Evolutionary conservation across 2,797 vertebrate species (phyloP).

Genomic region (Sciaenops ocellatus): DNA sequence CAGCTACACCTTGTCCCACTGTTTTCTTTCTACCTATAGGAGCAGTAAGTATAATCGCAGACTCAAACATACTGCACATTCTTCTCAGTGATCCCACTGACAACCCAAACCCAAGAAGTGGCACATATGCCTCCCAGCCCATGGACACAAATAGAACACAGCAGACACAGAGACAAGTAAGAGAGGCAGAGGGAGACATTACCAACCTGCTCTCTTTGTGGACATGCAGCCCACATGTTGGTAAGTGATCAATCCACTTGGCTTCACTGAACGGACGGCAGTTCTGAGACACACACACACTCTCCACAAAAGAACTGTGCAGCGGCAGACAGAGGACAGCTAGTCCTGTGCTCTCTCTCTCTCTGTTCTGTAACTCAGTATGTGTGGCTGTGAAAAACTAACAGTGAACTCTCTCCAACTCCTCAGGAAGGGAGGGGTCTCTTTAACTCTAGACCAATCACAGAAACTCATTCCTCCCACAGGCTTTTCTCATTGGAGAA

Average conservation of each 20-base stretch:
- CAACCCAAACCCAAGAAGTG: slow-evolving; percentile 36
- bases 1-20: background rate
- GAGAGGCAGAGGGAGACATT: slow-evolving; percentile 39
- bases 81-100: slow-evolving; percentile 14
- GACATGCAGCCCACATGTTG: slow-evolving; percentile 75
- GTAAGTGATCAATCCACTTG: slow-evolving; percentile 37
- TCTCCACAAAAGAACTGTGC: background rate
- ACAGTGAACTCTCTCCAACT: slow-evolving; percentile 73
- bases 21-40: background rate
- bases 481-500: slow-evolving; percentile 58
- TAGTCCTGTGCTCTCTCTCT: slow-evolving; percentile 12
- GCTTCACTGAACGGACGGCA: slow-evolving; percentile 30
- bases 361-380: slow-evolving; percentile 38
- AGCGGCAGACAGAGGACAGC: slow-evolving; percentile 1
- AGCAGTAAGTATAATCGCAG: background rate
- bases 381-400: slow-evolving; percentile 54
- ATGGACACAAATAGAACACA: slow-evolving; percentile 69
- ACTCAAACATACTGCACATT: background rate
- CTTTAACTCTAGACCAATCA: slow-evolving; percentile 75
- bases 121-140: slow-evolving; percentile 17
- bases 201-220: slow-evolving; percentile 82
- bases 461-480: slow-evolving; percentile 21
- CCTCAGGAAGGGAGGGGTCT: slow-evolving; percentile 68
- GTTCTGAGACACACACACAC: slow-evolving; percentile 15
- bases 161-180: slow-evolving; percentile 36